Percentiles rank a stretch among this genome's conserved stretches.
Evolutionary conservation across 2,113 vertebrate species (phyloP).

Genomic region (Aspidoscelis tigris): DNA sequence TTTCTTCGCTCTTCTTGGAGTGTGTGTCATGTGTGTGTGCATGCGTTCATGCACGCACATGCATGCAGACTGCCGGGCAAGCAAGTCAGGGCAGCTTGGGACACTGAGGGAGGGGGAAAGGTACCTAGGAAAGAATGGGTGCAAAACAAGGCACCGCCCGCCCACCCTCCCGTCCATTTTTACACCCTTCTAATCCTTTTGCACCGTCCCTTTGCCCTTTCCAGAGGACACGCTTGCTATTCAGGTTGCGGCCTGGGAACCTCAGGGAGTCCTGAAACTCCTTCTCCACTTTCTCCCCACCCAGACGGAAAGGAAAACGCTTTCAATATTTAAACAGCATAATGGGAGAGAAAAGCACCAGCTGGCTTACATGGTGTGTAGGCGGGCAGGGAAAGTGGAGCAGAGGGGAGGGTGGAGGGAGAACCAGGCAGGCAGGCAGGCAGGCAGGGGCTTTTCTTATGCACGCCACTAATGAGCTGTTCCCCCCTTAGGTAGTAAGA

Average conservation of each 20-base stretch:
- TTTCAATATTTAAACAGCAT: conserved; percentile 31
- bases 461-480: not conserved
- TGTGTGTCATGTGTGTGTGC: too few relatives aligned
- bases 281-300: not conserved
- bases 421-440: not conserved
- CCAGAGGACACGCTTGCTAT: not conserved
- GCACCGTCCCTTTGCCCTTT: not conserved
- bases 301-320: not conserved
- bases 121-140: too few relatives aligned
- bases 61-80: too few relatives aligned
- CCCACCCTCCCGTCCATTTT: not conserved
- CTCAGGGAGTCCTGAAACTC: not conserved
- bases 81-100: too few relatives aligned
- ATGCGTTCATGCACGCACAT: too few relatives aligned
- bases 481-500: not conserved
- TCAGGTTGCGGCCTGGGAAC: not conserved
- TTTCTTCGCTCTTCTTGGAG: too few relatives aligned
- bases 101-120: too few relatives aligned
- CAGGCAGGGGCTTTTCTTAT: not conserved
- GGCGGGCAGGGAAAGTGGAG: not conserved
- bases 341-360: conserved; percentile 10
- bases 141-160: too few relatives aligned
- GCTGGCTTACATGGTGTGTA: conserved; percentile 2
- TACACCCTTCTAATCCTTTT: not conserved
- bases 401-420: not conserved